These are phyloP conservation scores for Cryptotis parvus DNA, from an alignment of 2,113 vertebrate genomes.

Conservation along the genomic window DNA sequence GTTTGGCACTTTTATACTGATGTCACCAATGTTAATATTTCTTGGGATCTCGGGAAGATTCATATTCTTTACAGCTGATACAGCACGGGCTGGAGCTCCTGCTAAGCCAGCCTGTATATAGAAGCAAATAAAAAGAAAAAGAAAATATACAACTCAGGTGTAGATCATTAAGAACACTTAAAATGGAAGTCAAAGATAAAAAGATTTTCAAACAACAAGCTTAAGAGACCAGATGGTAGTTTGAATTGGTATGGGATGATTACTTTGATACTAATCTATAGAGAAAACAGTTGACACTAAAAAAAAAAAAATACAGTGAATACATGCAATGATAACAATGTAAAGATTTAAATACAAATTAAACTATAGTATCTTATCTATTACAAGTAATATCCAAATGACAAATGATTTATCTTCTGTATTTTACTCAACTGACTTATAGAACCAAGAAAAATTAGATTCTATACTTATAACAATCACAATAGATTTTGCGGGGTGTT, in stretches of 20 bases:
- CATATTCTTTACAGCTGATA: conserved; percentile 99
- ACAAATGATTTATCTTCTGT: conserved; percentile 40
- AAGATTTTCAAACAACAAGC: conserved; percentile 81
- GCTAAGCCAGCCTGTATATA: conserved; percentile 97
- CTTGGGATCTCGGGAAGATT: conserved; percentile 99
- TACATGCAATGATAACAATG: conserved; percentile 85
- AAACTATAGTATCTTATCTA: conserved; percentile 66
- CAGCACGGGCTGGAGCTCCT: conserved; percentile 98
- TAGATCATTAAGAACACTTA: conserved; percentile 73
- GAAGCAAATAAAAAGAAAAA: conserved; percentile 87
- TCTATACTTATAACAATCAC: conserved; percentile 29
- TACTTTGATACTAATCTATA: conserved; percentile 86
- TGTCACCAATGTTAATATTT: conserved; percentile 99
- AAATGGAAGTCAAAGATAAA: conserved; percentile 77
- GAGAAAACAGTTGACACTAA: conserved; percentile 87
- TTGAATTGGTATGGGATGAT: conserved; percentile 88
- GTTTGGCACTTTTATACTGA: conserved; percentile 99
- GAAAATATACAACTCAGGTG: conserved; percentile 86
- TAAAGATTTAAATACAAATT: conserved; percentile 75
- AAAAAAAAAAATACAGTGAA: conserved; percentile 82
- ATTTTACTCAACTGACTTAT: conserved; percentile 55
- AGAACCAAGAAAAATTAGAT: conserved; percentile 60
- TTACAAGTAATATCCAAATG: conserved; percentile 49
- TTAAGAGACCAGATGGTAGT: conserved; percentile 85
- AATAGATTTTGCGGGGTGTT: conserved; percentile 18